Base-by-base conservation (phyloP, 2,888 invertebrate genomes). In the Caradrina clavipalpis region DNA sequence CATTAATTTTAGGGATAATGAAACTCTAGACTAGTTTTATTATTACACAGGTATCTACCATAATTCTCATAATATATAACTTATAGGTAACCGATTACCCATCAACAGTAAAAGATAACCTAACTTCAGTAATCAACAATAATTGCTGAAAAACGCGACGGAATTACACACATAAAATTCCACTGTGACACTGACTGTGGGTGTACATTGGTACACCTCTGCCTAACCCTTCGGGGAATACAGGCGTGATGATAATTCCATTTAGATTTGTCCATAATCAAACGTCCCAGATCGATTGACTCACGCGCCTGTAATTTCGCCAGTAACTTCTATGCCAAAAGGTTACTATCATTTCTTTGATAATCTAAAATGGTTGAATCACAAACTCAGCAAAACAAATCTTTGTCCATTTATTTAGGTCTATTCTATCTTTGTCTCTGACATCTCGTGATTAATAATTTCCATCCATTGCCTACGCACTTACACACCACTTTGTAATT, bases 401-500 rank as follows among this genome's bases (percentile, higher is more conserved):
- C 77, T 77, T 71, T 72, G 61, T 58, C 64, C 73, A 82, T 84
- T 83, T 72, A 77, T 83, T 73, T 62, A 70, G 68, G 76, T 79
- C 75, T 75, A 75, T 77, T 76, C 80, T 76, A 84, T 80, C 82
- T 77, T 66, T 84, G 72, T 73, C 71, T 68, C 67, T 77, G 82
- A 75, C 82, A 73, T 69, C 39, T 71, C 42, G 82, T 84, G 75
- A 83, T 83, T 73, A 84, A 84, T 83, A 84, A 75, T 72, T 73
- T 73, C 68, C 80, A 83, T 73, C 77, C 85, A 82, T 83, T 79
- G 80, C 82, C 73, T 79, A 75, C 74, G 73, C 76, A 76, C 73
- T 82, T 82, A 82, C 80, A 82, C 72, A 73, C 76, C 82, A 73
- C 84, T 82, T 82, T 79, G 73, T 82, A 79, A 79, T 82, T 82